Base-by-base conservation (phyloP, 1,140 invertebrate species). In the Trachymyrmex cornetzi region DNA sequence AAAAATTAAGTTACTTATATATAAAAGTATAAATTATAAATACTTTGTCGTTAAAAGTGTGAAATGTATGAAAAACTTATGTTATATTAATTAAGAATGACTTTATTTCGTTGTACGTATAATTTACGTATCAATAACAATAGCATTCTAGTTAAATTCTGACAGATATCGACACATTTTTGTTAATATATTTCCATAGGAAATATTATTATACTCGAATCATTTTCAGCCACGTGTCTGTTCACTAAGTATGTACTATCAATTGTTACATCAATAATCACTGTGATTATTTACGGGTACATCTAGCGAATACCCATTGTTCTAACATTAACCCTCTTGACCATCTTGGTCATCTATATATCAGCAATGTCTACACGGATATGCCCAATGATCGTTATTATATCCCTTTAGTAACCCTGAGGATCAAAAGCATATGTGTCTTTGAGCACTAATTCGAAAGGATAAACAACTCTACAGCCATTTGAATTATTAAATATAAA, bases 291-390 rank as follows among this genome's bases (percentile, higher is more conserved):
- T 69, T 50, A 55, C n/a, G n/a, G 27, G 12, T 61, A 74, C 30
- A 72, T n/a, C 48, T 63, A 71, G 30, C 55, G 55, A 84, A 30
- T 61, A 69, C 24, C 67, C 14, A 84, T 84, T 84, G 80, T 84
- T 84, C 69, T 55, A 74, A 74, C 69, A 82, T 72, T 48, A 61
- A 24, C 7, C 69, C 67, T 69, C 69, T 74, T 71, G 80, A 38
- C 44, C 34, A 59, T 80, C 38, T 74, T 71, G 69, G 38, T 71
- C 34, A 59, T 80, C 38, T 74, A 72, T 74, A 24, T 74, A 84
- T 84, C 53, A 63, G 44, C 69, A 24, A 14, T 61, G 67, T 61
- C 55, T 57, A 48, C 11, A 55, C 19, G 69, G 64, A 81, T 50
- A 14, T 81, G 64, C 16, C 11, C 79, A 81, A 81, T 71, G 34